These are phyloP conservation scores for Coreoperca whiteheadi DNA, from an alignment of 2,113 vertebrate species.

Conservation along the genomic window DNA sequence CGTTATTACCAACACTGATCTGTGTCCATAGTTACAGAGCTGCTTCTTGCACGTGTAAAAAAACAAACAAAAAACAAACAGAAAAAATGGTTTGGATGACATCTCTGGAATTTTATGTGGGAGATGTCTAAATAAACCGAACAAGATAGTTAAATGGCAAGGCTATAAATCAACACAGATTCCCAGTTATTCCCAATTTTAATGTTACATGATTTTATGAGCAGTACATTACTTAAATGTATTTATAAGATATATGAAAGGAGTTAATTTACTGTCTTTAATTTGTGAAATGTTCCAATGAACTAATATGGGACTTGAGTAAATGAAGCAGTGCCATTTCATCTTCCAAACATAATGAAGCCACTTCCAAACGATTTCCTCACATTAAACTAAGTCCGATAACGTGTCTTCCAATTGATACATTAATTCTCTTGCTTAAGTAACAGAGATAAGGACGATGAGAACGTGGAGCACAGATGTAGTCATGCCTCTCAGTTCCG, in stretches of 20 bases:
- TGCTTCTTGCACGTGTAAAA: constrained; percentile 33
- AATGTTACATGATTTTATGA: constrained; percentile 18
- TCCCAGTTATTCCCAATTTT: background rate
- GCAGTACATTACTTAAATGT: constrained; percentile 5
- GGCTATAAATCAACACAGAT: background rate
- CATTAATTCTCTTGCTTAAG: background rate
- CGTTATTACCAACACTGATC: constrained; percentile 19
- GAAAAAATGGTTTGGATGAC: constrained; percentile 1
- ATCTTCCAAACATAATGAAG: constrained; percentile 1
- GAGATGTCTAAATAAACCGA: background rate
- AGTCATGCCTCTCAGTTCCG: constrained; percentile 21
- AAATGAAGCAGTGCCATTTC: constrained; percentile 1
- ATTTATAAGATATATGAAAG: background rate
- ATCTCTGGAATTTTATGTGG: background rate
- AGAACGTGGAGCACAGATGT: background rate
- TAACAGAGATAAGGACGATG: background rate
- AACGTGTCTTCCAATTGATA: constrained; percentile 37
- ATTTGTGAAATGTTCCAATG: constrained; percentile 8
- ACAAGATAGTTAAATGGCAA: background rate
- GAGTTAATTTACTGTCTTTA: background rate
- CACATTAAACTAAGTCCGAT: background rate
- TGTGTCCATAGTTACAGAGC: constrained; percentile 17
- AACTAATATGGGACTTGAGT: background rate
- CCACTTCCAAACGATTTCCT: background rate
- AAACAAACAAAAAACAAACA: too few species aligned